A percentile compares a stretch with the other conserved stretches of the same genome.
phyloP scores from a whole-genome alignment of 2,888 invertebrate genomes.

The Lacanobia oleracea region DNA sequence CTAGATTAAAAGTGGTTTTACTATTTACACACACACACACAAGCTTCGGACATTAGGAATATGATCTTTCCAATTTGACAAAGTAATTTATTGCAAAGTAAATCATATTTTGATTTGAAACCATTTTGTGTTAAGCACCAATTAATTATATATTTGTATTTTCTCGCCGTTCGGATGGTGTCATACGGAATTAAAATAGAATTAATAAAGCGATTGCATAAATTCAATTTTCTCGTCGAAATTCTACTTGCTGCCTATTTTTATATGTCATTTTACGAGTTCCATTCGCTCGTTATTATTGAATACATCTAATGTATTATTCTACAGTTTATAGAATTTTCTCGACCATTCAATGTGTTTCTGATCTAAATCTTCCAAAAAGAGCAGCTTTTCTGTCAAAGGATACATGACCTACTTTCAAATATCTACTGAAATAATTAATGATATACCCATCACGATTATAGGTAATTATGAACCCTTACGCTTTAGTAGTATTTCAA shows the following conservation, averaged over 20 bases:
- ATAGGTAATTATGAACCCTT: background rate
- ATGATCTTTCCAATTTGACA: background rate
- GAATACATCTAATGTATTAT: constrained; percentile 10
- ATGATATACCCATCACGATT: background rate
- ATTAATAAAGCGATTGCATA: constrained; percentile 7
- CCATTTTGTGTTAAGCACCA: background rate
- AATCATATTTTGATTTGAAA: background rate
- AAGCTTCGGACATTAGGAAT: background rate
- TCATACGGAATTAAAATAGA: constrained; percentile 13
- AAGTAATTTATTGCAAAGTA: background rate
- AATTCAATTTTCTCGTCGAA: constrained; percentile 23
- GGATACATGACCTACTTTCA: background rate
- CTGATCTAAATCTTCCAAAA: background rate
- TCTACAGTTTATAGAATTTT: background rate
- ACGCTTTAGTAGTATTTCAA: background rate
- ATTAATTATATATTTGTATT: constrained; percentile 18
- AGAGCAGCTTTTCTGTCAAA: background rate
- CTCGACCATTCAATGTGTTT: background rate
- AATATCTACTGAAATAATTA: background rate
- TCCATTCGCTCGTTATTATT: constrained; percentile 15
- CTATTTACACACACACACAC: background rate
- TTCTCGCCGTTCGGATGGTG: constrained; percentile 1
- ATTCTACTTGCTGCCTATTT: constrained; percentile 24
- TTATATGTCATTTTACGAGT: background rate
- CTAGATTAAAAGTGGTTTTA: background rate